These are phyloP conservation scores for Merluccius polli DNA, from an alignment of 2,797 vertebrate genomes.

Conservation along the genomic window DNA sequence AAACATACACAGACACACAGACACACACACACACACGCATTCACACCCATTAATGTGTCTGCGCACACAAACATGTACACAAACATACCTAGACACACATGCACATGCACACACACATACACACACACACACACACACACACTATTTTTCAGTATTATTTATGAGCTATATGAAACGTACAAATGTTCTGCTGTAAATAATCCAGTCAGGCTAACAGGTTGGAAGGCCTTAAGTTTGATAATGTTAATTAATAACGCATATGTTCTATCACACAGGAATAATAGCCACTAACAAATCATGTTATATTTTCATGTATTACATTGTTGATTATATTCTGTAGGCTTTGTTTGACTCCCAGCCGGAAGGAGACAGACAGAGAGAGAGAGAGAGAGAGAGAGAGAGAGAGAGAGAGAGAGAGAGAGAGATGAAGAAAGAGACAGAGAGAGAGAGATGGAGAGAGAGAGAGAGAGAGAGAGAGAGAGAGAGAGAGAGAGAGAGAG, in stretches of 20 bases:
- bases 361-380: not conserved
- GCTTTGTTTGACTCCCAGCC: not conserved
- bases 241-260: not conserved
- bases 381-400: not conserved
- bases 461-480: not conserved
- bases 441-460: conserved; percentile 32
- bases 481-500: not conserved
- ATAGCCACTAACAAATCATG: not conserved
- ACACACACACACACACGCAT: not conserved
- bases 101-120: no score
- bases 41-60: no score
- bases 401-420: conserved; percentile 7
- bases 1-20: not conserved
- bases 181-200: not conserved
- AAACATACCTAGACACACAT: no score
- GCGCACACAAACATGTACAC: no score
- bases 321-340: not conserved
- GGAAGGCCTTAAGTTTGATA: not conserved
- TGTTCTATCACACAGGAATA: not conserved
- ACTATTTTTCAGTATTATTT: not conserved
- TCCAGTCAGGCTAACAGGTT: not conserved
- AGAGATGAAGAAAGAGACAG: conserved; percentile 19
- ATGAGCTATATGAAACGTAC: not conserved
- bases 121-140: no score
- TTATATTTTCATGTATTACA: not conserved